phyloP scores from a whole-genome alignment of 2,113 vertebrate genomes.

The Siniperca chuatsi region DNA sequence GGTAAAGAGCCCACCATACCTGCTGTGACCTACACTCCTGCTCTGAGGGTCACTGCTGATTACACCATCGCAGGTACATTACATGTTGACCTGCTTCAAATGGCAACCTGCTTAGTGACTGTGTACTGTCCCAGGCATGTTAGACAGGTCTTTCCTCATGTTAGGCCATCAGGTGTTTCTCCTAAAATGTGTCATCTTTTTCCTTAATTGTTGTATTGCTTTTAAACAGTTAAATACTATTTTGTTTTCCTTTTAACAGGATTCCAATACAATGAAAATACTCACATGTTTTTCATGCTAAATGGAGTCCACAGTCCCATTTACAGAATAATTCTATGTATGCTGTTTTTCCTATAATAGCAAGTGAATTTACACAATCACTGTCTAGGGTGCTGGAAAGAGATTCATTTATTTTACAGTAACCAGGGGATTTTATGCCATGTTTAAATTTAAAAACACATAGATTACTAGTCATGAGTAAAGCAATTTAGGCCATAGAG shows the following conservation, averaged over 20 bases:
- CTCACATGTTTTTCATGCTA: background rate
- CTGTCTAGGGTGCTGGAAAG: no score
- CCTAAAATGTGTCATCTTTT: background rate
- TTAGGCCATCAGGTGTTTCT: background rate
- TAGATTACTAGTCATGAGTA: no score
- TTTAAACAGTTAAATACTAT: background rate
- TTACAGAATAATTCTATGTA: background rate
- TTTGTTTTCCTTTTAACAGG: background rate
- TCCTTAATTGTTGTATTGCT: background rate
- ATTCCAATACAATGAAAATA: background rate
- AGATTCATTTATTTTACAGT: no score
- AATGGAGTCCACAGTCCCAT: background rate
- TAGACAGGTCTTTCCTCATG: background rate
- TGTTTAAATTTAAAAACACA: background rate
- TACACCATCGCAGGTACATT: slow-evolving; percentile 84
- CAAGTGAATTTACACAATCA: background rate
- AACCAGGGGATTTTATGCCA: no score
- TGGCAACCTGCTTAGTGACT: background rate
- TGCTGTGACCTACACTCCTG: slow-evolving; percentile 93
- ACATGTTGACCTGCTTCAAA: background rate
- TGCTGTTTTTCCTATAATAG: background rate
- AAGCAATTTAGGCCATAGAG: no score
- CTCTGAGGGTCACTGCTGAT: slow-evolving; percentile 89
- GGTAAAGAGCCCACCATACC: slow-evolving; percentile 93
- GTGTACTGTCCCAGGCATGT: background rate